phyloP scores from a whole-genome alignment of 2,888 invertebrate genomes.

The Luperina testacea region DNA sequence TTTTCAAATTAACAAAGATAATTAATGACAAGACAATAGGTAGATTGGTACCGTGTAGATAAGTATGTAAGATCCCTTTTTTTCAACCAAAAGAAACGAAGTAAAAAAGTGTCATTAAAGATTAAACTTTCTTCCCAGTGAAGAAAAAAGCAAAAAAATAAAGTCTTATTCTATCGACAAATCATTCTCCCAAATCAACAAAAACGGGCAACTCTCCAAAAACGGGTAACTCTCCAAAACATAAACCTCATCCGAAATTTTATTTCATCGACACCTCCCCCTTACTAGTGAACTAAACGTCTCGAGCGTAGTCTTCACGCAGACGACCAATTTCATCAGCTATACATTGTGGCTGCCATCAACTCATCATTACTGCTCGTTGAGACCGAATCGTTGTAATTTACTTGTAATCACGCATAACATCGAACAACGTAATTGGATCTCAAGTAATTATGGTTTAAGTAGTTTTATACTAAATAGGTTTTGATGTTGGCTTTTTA shows the following conservation, averaged over 20 bases:
- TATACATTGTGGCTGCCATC: conserved; percentile 51
- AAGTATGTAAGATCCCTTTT: neutral
- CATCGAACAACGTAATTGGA: conserved; percentile 54
- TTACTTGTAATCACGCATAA: conserved; percentile 52
- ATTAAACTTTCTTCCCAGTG: neutral
- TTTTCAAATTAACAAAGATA: neutral
- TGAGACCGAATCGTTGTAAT: conserved; percentile 46
- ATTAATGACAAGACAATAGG: no score
- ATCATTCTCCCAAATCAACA: neutral
- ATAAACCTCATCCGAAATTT: neutral
- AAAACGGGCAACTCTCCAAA: neutral
- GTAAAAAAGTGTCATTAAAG: neutral
- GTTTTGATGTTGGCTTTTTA: conserved; percentile 31
- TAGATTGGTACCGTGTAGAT: neutral
- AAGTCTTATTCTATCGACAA: neutral
- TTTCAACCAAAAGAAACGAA: neutral
- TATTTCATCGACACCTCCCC: conserved; percentile 61
- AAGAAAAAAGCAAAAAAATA: neutral
- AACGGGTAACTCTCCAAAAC: neutral
- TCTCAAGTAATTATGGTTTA: conserved; percentile 52
- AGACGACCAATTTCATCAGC: conserved; percentile 73
- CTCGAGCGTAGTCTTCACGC: conserved; percentile 67
- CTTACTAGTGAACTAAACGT: conserved; percentile 74
- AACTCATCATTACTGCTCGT: conserved; percentile 62
- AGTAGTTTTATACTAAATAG: conserved; percentile 55